Percentiles rank a stretch among this genome's conserved stretches.
These are phyloP conservation scores for Tribolium freemani DNA, from an alignment of 2,888 invertebrate genomes.

Conservation along the genomic window DNA sequence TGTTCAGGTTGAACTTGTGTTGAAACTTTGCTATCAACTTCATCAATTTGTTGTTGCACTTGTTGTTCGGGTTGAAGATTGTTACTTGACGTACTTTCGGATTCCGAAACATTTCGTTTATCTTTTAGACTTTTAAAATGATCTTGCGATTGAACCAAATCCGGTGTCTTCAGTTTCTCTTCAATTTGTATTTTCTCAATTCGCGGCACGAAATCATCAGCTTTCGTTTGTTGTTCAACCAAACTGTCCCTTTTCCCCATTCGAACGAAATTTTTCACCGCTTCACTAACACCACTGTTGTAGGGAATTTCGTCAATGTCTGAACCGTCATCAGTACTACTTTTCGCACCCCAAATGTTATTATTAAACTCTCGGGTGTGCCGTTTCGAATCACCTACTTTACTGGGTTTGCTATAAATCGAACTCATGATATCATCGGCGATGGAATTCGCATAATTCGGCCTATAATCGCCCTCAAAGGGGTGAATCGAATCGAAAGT, in stretches of 20 bases:
- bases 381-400: no score
- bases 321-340: slow-evolving; percentile 10
- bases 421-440: slow-evolving; percentile 60
- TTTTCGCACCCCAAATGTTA: background rate
- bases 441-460: slow-evolving; percentile 54
- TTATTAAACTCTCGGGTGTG: background rate
- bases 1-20: background rate
- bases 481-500: background rate
- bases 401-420: slow-evolving; percentile 45
- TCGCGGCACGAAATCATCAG: background rate
- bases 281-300: background rate
- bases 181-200: no score
- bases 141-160: no score
- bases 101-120: background rate
- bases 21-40: background rate
- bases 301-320: slow-evolving; percentile 11
- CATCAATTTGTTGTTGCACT: background rate
- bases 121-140: no score
- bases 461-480: slow-evolving; percentile 31
- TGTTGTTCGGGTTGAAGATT: background rate
- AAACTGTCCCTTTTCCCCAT: background rate
- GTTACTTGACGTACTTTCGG: background rate
- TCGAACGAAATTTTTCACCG: background rate
- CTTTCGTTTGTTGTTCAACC: background rate
- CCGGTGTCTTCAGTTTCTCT: no score